phyloP scores from a whole-genome alignment of 2,113 vertebrate species.

The Ellobius talpinus region DNA sequence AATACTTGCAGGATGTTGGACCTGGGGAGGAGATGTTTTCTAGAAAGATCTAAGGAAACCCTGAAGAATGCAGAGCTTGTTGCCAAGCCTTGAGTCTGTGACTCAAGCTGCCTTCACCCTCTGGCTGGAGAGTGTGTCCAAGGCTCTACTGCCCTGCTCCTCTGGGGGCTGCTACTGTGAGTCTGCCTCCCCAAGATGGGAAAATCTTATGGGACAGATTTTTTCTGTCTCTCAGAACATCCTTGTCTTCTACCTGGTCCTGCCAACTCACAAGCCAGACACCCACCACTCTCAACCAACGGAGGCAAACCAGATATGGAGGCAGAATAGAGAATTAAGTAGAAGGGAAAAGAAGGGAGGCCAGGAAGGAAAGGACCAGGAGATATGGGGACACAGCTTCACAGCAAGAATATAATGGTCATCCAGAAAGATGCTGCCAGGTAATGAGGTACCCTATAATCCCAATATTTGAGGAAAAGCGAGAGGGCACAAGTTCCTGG shows the following conservation, averaged over 20 bases:
- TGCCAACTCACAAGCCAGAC: neutral
- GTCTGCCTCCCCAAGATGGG: neutral
- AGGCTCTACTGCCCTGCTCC: neutral
- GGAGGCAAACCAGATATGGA: too few species aligned
- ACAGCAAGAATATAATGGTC: neutral
- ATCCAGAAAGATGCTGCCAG: neutral
- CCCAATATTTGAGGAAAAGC: neutral
- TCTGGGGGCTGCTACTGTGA: neutral
- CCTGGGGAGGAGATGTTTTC: neutral
- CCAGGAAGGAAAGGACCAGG: neutral
- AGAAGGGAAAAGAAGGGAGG: too few species aligned
- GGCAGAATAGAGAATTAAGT: accelerated
- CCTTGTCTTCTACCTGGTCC: neutral
- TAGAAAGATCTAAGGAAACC: neutral
- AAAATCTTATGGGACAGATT: neutral
- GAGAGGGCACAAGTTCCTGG: neutral
- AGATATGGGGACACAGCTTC: neutral
- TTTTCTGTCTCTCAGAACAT: neutral
- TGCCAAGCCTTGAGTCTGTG: neutral
- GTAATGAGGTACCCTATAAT: neutral
- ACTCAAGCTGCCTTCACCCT: neutral
- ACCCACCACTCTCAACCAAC: neutral
- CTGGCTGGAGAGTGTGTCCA: neutral
- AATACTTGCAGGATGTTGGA: neutral
- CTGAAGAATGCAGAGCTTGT: neutral